Evolutionary conservation across 1,140 invertebrate species (phyloP).

Genomic region (Bombus waltoni): DNA sequence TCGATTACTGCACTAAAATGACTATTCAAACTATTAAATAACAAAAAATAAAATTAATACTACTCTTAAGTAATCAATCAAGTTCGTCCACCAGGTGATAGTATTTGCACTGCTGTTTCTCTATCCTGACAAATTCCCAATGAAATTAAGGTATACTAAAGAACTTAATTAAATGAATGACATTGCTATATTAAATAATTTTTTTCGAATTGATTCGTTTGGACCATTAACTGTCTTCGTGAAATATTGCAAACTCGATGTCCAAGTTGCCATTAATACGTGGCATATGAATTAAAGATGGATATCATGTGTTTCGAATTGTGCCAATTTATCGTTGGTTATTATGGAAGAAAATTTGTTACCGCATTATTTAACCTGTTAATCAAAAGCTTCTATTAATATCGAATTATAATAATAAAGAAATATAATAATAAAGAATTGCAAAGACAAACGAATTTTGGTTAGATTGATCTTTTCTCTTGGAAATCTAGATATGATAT

Average conservation of each 20-base stretch:
- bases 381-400: too few species aligned
- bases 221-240: not conserved
- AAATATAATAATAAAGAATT: too few species aligned
- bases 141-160: not conserved
- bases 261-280: not conserved
- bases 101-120: not conserved
- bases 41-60: not conserved
- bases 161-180: not conserved
- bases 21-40: not conserved
- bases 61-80: not conserved
- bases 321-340: too few species aligned
- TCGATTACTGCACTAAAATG: not conserved
- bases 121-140: not conserved
- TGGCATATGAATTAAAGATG: not conserved
- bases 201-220: not conserved
- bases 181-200: not conserved
- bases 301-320: too few species aligned
- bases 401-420: too few species aligned
- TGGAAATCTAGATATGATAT: too few species aligned
- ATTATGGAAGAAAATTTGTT: too few species aligned
- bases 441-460: too few species aligned
- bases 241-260: not conserved
- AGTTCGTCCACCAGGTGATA: not conserved
- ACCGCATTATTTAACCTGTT: too few species aligned
- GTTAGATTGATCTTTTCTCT: too few species aligned